Evolutionary conservation across 1,140 invertebrate genomes (phyloP).

Genomic region (Lanistes nyassanus): DNA sequence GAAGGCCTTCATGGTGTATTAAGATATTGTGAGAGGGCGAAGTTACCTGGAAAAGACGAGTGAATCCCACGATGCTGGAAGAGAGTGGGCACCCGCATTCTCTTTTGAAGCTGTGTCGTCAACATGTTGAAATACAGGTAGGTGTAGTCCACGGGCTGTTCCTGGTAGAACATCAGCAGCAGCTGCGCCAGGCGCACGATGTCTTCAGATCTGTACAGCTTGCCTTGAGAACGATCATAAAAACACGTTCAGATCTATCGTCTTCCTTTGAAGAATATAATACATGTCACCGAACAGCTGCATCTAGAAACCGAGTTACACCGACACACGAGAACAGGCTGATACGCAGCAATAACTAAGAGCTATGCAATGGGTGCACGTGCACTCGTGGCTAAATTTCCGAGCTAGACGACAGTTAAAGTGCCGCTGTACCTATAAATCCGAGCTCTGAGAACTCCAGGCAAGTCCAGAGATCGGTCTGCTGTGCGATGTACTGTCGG

Average conservation of each 20-base stretch:
- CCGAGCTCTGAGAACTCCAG: conserved; percentile 62
- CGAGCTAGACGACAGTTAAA: too few relatives aligned
- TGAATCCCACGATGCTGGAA: conserved; percentile 65
- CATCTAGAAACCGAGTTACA: too few relatives aligned
- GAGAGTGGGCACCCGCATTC: conserved; percentile 52
- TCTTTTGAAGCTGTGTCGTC: conserved; percentile 40
- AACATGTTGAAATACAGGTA: conserved; percentile 60
- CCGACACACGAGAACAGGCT: too few relatives aligned
- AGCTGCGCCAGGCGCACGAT: conserved; percentile 55
- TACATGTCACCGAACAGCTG: too few relatives aligned
- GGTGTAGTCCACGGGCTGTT: conserved; percentile 64
- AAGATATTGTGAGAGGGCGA: not conserved
- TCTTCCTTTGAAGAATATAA: not conserved
- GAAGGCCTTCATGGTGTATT: too few relatives aligned
- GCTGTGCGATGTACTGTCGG: conserved; percentile 47
- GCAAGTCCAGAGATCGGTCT: conserved; percentile 50
- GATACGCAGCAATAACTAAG: too few relatives aligned
- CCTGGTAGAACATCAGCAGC: conserved; percentile 60
- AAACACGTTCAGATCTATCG: not conserved
- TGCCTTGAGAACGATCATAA: conserved; percentile 38
- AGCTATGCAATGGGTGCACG: too few relatives aligned
- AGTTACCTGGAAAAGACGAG: conserved; percentile 63
- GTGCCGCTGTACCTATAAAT: conserved; percentile 41
- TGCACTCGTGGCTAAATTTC: too few relatives aligned
- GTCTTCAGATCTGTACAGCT: conserved; percentile 59